Conservation (phyloP, 2,797 vertebrate species). For the Anabacerthia variegaticeps region DNA sequence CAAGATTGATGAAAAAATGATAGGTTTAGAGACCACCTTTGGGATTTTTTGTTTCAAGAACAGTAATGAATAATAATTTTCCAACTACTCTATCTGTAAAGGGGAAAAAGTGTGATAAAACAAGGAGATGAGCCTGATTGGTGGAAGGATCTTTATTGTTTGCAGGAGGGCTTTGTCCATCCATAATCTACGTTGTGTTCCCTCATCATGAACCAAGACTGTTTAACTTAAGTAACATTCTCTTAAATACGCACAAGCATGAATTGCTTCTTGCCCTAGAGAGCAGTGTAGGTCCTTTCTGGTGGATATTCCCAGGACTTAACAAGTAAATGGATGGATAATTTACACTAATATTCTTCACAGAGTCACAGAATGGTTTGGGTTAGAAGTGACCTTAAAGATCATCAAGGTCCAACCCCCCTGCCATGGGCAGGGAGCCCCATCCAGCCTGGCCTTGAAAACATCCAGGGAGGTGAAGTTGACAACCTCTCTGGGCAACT, state of each 20-base stretch:
- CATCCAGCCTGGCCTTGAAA: background rate
- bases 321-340: background rate
- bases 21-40: background rate
- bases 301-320: background rate
- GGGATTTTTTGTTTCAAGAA: background rate
- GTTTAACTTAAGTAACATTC: background rate
- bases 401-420: background rate
- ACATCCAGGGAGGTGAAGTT: rapidly evolving
- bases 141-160: background rate
- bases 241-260: background rate
- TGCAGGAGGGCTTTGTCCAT: background rate
- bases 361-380: background rate
- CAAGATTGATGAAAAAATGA: background rate
- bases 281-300: background rate
- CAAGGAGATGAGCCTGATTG: background rate
- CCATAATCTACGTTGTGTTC: background rate
- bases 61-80: background rate
- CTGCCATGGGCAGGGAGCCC: background rate
- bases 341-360: background rate
- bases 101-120: background rate
- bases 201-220: background rate
- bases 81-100: background rate
- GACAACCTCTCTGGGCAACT: background rate
- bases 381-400: background rate
- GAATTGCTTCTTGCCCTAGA: background rate